A percentile compares a stretch with the other conserved stretches of the same genome.
phyloP scores from a whole-genome alignment of 35 echinoderm and acorn worm genomes.

The Ptychodera flava region DNA sequence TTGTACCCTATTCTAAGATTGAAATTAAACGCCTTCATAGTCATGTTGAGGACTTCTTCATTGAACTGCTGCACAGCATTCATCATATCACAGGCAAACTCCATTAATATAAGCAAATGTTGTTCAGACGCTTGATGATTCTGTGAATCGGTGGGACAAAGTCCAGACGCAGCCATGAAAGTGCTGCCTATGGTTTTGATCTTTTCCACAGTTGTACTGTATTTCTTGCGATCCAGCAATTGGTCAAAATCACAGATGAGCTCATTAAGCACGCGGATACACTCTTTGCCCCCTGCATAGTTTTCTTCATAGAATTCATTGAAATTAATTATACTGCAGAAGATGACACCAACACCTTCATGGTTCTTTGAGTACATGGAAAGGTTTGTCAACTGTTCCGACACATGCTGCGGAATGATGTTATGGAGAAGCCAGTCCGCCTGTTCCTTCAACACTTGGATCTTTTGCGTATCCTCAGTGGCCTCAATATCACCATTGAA shows the following conservation, averaged over 20 bases:
- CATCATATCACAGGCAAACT: slow-evolving; percentile 86
- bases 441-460: slow-evolving; percentile 73
- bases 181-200: slow-evolving; percentile 97
- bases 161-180: slow-evolving; percentile 96
- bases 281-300: slow-evolving; percentile 78
- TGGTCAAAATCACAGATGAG: slow-evolving; percentile 97
- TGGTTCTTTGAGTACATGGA: slow-evolving; percentile 92
- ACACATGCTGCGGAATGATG: slow-evolving; percentile 86
- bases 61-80: slow-evolving; percentile 67
- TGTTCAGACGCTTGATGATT: not conserved
- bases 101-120: slow-evolving; percentile 58
- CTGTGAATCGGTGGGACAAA: slow-evolving; percentile 24
- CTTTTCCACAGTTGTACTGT: slow-evolving; percentile 72
- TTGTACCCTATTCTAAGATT: slow-evolving; percentile 94
- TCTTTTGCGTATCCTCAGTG: slow-evolving; percentile 60
- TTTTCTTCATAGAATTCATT: slow-evolving; percentile 97
- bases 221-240: slow-evolving; percentile 41
- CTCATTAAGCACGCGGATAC: slow-evolving; percentile 89
- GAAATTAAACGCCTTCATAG: slow-evolving; percentile 86
- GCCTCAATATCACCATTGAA: slow-evolving; percentile 84
- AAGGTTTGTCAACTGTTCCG: slow-evolving; percentile 47
- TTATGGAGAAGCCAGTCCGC: slow-evolving; percentile 76
- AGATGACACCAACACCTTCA: slow-evolving; percentile 84
- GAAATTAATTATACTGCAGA: slow-evolving; percentile 94
- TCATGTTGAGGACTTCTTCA: slow-evolving; percentile 79